Evolutionary conservation across 2,797 vertebrate genomes (phyloP), one percentile per base, ranked within the genome.

Genomic region (Sciurus vulgaris): DNA sequence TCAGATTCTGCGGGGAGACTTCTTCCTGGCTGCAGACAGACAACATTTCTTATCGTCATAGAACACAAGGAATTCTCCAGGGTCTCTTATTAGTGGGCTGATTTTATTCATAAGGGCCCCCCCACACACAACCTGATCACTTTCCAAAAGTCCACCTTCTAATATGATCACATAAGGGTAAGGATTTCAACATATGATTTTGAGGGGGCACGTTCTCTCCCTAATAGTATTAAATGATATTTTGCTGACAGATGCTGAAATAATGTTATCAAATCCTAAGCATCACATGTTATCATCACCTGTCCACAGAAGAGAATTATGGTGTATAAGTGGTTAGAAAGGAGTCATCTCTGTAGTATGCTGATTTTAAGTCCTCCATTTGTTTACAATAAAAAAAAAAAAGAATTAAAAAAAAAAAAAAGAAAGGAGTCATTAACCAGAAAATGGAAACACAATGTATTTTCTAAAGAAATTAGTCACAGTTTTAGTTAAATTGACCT

Each of bases 81-180:
- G 1, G 9, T 30, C 2, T 49, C 7, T 28, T 22, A 24, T 10
- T 38, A 49, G 11, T 30, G 33, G 35, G 35, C 24, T 41, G 5
- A 33, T 17, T 24, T 28, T 3, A 6, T n/a, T 22, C 28, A 59
- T 38, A 69, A 51, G 15, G 8, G 33, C 11, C 12, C 2, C 1
- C 24, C 5, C 38, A 63, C 11, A 65, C 35, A 30, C 44, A 44
- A 8, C 0, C 7, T 33, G 59, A 33, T 44, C 28, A 44, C 22
- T 20, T 44, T 3, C 44, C 17, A 35, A 81, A 33, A 2, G 0
- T 2, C 1, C 44, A 26, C 5, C 26, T n/a, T 20, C 13, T 56
- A 70, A 26, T 8, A 44, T 7, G 15, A 69, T 54, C 17, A 67
- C 18, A 11, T 41, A 24, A 26, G 12, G 35, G 8, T 22, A 38